Conservation (phyloP, 2,113 vertebrate species). For the Anser brachyrhynchus region DNA sequence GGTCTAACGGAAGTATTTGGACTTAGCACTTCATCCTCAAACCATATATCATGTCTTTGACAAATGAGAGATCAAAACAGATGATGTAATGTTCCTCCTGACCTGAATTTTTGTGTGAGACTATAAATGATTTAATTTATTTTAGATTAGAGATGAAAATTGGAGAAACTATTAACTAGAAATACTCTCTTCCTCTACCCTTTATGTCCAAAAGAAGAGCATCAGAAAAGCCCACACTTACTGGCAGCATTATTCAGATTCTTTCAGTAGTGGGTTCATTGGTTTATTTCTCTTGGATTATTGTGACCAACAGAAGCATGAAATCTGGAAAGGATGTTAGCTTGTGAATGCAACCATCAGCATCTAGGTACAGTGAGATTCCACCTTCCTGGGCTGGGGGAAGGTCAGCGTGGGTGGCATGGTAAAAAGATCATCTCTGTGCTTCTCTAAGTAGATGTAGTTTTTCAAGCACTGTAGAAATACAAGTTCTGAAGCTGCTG, state of each 20-base stretch:
- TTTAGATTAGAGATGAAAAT: background rate
- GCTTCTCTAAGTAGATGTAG: background rate
- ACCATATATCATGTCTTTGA: background rate
- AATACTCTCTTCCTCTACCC: background rate
- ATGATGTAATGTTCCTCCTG: background rate
- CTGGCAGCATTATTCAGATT: background rate
- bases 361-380: background rate
- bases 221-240: background rate
- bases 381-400: background rate
- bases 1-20: conserved; percentile 3
- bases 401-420: background rate
- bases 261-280: background rate
- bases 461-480: background rate
- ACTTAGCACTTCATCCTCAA: background rate
- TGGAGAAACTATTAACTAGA: background rate
- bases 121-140: background rate
- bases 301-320: background rate
- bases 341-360: background rate
- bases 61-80: background rate
- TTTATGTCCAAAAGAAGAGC: background rate
- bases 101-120: background rate
- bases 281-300: background rate
- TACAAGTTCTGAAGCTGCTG: background rate
- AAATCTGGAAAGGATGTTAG: background rate
- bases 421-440: background rate